Conservation (phyloP, 2,888 invertebrate species). For the Oligia latruncula region DNA sequence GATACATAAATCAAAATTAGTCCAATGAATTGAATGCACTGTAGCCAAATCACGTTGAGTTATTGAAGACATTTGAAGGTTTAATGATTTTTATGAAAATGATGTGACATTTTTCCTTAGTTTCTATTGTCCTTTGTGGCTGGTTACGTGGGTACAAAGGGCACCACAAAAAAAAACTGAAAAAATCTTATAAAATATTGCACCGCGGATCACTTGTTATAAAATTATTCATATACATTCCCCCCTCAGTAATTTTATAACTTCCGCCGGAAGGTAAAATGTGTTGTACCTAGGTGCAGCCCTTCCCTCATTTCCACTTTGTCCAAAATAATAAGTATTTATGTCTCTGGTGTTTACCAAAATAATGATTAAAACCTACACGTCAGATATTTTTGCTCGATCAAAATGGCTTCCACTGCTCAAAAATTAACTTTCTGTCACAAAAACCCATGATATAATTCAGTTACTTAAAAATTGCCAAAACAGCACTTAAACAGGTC, state of each 20-base stretch:
- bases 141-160: background rate
- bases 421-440: background rate
- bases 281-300: conserved; percentile 1
- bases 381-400: background rate
- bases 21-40: background rate
- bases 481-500: background rate
- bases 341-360: background rate
- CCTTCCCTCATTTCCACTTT: conserved; percentile 19
- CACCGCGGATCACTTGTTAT: background rate
- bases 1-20: background rate
- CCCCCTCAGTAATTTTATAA: conserved; percentile 28
- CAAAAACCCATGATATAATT: background rate
- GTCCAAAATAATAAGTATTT: background rate
- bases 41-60: background rate
- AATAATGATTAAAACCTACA: background rate
- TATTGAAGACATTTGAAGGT: background rate
- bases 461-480: background rate
- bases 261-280: conserved; percentile 54
- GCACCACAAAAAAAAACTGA: background rate
- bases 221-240: conserved; percentile 7
- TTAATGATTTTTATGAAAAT: background rate
- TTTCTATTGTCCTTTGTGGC: background rate
- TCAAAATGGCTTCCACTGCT: background rate
- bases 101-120: background rate
- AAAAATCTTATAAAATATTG: background rate